These are phyloP conservation scores for Meiosimyza decipiens DNA, from an alignment of 2,888 invertebrate genomes.

Conservation along the genomic window DNA sequence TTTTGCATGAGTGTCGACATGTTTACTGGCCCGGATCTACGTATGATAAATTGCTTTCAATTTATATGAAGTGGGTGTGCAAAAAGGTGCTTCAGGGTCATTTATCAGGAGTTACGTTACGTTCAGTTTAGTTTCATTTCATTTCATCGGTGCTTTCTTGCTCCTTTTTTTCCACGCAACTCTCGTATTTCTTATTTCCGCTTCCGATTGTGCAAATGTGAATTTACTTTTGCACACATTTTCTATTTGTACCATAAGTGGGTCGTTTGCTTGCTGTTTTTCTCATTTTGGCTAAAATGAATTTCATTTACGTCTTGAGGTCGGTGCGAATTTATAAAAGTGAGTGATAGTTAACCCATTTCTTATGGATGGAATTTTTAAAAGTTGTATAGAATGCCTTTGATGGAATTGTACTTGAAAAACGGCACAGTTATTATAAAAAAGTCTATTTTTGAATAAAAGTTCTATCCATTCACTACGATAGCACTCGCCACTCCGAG, in stretches of 20 bases:
- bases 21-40: conserved; percentile 34
- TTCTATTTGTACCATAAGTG: neutral
- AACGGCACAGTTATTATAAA: too few species aligned
- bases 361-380: too few species aligned
- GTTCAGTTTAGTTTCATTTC: conserved; percentile 24
- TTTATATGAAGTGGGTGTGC: conserved; percentile 51
- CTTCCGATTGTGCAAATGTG: conserved; percentile 18
- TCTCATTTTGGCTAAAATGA: conserved; percentile 14
- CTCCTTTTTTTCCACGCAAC: neutral
- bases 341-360: too few species aligned
- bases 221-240: conserved; percentile 13
- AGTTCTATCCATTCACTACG: too few species aligned
- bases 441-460: too few species aligned
- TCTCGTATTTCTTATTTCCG: conserved; percentile 2
- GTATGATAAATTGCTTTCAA: conserved; percentile 63
- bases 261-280: neutral
- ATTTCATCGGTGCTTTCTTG: conserved; percentile 17
- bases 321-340: too few species aligned
- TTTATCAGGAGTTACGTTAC: conserved; percentile 56
- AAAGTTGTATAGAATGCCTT: too few species aligned
- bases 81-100: conserved; percentile 61
- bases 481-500: too few species aligned
- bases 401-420: too few species aligned
- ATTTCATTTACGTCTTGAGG: conserved; percentile 9
- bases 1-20: conserved; percentile 19